Evolutionary conservation across 2,113 vertebrate species (phyloP).

Genomic region (Seriola dumerili): DNA sequence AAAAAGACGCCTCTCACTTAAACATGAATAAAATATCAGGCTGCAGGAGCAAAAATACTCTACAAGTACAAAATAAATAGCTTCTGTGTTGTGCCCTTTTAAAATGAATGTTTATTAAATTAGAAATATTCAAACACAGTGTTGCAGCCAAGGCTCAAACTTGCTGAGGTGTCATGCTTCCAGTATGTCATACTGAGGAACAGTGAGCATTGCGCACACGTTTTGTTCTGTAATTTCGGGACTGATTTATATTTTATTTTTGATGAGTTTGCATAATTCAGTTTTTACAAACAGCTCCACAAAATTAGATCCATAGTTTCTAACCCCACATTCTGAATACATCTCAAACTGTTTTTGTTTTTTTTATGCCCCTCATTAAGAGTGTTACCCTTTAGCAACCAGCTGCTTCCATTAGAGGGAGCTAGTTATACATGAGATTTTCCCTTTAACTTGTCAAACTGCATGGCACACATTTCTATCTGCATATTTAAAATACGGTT

Average conservation of each 20-base stretch:
- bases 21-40: background rate
- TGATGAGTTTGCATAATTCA: background rate
- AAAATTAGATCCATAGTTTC: background rate
- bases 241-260: conserved; percentile 23
- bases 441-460: conserved; percentile 14
- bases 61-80: conserved; percentile 12
- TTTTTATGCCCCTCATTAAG: background rate
- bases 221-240: conserved; percentile 14
- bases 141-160: conserved; percentile 4
- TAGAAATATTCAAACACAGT: conserved; percentile 29
- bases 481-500: background rate
- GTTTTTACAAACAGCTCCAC: background rate
- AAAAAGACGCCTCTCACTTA: conserved; percentile 5
- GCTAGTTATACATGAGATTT: conserved; percentile 53
- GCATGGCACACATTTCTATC: background rate
- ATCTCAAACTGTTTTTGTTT: background rate
- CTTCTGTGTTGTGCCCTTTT: conserved; percentile 5
- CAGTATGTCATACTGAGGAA: conserved; percentile 25
- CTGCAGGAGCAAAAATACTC: conserved; percentile 9
- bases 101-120: conserved; percentile 11
- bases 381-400: conserved; percentile 24
- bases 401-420: conserved; percentile 66
- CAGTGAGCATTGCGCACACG: conserved; percentile 1
- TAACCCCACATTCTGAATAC: background rate
- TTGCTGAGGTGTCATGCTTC: conserved; percentile 6